A percentile compares a stretch with the other conserved stretches of the same genome.
These are phyloP conservation scores for Stigmatopora nigra DNA, from an alignment of 2,113 vertebrate species.

Conservation along the genomic window DNA sequence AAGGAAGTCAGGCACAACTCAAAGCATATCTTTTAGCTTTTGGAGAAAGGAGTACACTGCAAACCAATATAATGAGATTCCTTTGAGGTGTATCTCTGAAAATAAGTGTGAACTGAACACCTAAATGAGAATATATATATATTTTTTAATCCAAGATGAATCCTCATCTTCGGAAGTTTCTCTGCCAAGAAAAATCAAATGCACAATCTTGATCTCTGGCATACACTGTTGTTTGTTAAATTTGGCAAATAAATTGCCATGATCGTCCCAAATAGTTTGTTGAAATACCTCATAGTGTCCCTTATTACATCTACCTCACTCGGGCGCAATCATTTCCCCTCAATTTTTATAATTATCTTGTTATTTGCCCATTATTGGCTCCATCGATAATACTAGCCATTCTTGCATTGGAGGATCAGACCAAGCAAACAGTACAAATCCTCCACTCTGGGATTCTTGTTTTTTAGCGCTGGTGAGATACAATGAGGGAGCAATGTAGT, in stretches of 20 bases:
- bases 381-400: conserved; percentile 43
- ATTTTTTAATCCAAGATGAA: conserved; percentile 57
- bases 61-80: conserved; percentile 47
- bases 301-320: conserved; percentile 16
- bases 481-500: conserved; percentile 50
- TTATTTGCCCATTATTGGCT: conserved; percentile 14
- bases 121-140: conserved; percentile 41
- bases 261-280: conserved; percentile 36
- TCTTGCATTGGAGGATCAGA: conserved; percentile 55
- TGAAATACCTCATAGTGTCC: conserved; percentile 27
- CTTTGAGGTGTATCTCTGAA: conserved; percentile 43
- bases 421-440: conserved; percentile 34
- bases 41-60: conserved; percentile 34
- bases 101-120: conserved; percentile 56
- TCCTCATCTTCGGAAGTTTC: conserved; percentile 48
- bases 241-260: conserved; percentile 26
- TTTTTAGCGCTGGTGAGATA: conserved; percentile 58
- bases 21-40: conserved; percentile 34
- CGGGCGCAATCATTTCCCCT: conserved; percentile 12
- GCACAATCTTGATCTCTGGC: conserved; percentile 36
- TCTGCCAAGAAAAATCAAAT: conserved; percentile 38
- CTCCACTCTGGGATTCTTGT: conserved; percentile 22
- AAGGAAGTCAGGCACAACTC: conserved; percentile 30
- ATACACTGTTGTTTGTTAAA: conserved; percentile 34
- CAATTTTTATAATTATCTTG: background rate